Conservation (phyloP, 1,140 invertebrate species). For the Drosophila rufa region DNA sequence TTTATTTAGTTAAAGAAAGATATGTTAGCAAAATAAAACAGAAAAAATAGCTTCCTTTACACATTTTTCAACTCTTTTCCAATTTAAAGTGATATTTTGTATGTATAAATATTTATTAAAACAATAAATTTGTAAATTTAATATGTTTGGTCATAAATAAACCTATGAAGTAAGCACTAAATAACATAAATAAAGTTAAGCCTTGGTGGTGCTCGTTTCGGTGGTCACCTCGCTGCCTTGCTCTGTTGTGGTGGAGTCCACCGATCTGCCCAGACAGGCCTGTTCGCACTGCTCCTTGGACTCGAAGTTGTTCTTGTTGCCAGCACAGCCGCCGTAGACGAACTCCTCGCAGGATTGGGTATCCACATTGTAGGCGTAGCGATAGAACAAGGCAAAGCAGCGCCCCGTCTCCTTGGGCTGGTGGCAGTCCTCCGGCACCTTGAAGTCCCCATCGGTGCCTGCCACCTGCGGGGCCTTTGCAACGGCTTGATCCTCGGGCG, state of each 20-base stretch:
- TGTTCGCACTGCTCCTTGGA: conserved; percentile 91
- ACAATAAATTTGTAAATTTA: neutral
- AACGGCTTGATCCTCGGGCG: neutral
- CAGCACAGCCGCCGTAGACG: conserved; percentile 94
- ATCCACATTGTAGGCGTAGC: conserved; percentile 93
- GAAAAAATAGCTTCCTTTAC: too few species aligned
- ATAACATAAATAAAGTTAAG: conserved; percentile 7
- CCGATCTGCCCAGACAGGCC: conserved; percentile 86
- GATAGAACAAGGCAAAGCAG: conserved; percentile 92
- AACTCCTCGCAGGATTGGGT: conserved; percentile 90
- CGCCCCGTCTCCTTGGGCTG: conserved; percentile 91
- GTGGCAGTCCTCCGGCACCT: conserved; percentile 87
- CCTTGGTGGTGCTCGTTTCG: conserved; percentile 22
- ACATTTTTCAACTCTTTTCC: too few species aligned
- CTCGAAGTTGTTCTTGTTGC: conserved; percentile 95
- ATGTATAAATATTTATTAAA: neutral
- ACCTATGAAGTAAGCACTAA: conserved; percentile 23
- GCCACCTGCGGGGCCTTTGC: neutral
- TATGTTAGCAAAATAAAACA: too few species aligned
- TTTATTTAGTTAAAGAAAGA: too few species aligned
- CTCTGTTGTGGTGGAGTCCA: conserved; percentile 28
- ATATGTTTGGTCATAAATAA: conserved; percentile 14
- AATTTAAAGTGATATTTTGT: too few species aligned
- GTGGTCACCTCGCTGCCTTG: conserved; percentile 19
- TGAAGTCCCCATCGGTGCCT: neutral